Evolutionary conservation across 1,140 invertebrate genomes (phyloP), one percentile per base, ranked within the genome.

Genomic region (Drosophila tristis): DNA sequence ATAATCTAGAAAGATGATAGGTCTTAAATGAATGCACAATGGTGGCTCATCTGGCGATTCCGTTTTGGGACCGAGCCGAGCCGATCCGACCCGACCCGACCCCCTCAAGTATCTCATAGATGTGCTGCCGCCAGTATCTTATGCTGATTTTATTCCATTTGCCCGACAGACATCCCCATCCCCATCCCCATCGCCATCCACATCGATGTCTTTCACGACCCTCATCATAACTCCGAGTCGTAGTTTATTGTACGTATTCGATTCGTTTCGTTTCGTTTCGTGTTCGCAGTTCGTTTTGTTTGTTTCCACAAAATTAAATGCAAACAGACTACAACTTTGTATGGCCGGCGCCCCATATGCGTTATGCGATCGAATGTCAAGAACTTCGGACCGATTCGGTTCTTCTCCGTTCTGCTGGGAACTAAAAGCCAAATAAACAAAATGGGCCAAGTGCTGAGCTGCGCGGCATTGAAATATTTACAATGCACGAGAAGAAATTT

Each of bases 341-440:
- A 65, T 74, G 54, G 61, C 62, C 70, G 35, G 78, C 64, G 63
- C 76, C 77, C 70, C 77, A 74, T 67, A 49, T 78, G 75, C 48
- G 60, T 50, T 42, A 70, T 53, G 63, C 64, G 73, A 85, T 80
- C 77, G 68, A 85, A 86, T 86, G 67, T 86, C 81, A 85, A 70
- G 78, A 66, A 74, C 48, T 73, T 23, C 31, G 61, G 45, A 54
- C 35, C 53, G 47, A 25, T 16, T 66, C 45, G 23, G 15, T 4
- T 50, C 35, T 5, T 9, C 9, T 35, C 31, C 50, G 44, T 25
- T 25, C 29, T 23, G 45, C 53, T 25, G 51, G 47, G 11, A 68
- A 63, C 55, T 64, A 51, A 61, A 72, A 72, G 65, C 62, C 51
- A 73, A 85, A 80, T 79, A 85, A 79, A 79, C 80, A 72, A 67